Evolutionary conservation across 2,797 vertebrate species (phyloP), one percentile per base, ranked within the genome.

Genomic region (Gallirallus australis): DNA sequence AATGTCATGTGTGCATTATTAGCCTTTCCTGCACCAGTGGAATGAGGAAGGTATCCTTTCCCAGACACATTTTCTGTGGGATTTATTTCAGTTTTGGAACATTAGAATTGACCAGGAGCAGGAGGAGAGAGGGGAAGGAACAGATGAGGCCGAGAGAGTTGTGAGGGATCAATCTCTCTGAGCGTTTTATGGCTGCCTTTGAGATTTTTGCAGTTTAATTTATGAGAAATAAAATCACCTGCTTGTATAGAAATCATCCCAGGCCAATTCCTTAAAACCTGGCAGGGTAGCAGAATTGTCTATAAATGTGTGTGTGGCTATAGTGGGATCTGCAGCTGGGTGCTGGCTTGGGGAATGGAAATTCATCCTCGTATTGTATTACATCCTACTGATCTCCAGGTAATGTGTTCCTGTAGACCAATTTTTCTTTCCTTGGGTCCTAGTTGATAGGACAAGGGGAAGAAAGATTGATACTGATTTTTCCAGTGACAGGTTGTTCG

Each of bases 401-500:
- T 94, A 78, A 95, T 92, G 47, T 53, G 54, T 91, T 89, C 56
- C 66, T 53, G 25, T 91, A 91, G 92, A 91, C 82, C 94, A 82
- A 89, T 97, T 97, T 95, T 96, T 96, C 91, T 96, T 93, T 86
- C 56, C 61, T 95, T 92, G 66, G 66, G 50, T 69, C 72, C 81
- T 69, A 92, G 86, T 96, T 94, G 93, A 89, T 94, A 82, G 73
- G 71, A 95, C 42, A 86, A 95, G 78, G 77, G 90, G 86, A 95
- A 97, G 60, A 94, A 95, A 97, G 75, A 92, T 96, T 97, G 95
- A 96, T 97, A 93, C 94, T 75, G 59, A 93, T 91, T 96, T 96
- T 96, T 94, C 84, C 76, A 15, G 80, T 96, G 78, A 94, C 94
- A 86, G 81, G 33, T 91, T 71, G 84, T 91, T 95, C 79, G 66